Percentiles rank a stretch among this genome's conserved stretches.
Conservation (phyloP, 2,797 vertebrate species). For the Dallia pectoralis region DNA sequence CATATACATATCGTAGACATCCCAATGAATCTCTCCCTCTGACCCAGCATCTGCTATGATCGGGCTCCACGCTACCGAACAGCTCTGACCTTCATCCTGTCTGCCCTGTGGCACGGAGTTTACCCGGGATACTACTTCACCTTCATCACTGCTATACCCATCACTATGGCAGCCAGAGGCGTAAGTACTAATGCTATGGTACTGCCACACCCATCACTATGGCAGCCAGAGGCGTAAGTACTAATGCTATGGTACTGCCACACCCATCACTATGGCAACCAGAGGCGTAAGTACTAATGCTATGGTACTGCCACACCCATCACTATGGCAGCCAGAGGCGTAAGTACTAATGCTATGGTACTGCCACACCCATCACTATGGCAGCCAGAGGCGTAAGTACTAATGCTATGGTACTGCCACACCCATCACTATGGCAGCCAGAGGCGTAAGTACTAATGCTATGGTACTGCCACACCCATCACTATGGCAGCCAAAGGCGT, state of each 20-base stretch:
- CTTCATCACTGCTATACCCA: slow-evolving; percentile 91
- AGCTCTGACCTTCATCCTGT: slow-evolving; percentile 88
- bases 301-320: not conserved
- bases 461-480: not conserved
- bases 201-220: not conserved
- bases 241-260: not conserved
- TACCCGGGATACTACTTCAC: slow-evolving; percentile 99
- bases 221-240: not conserved
- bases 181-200: slow-evolving; percentile 65
- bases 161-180: slow-evolving; percentile 86
- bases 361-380: not conserved
- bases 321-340: not conserved
- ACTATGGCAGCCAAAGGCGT: not conserved
- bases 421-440: not conserved
- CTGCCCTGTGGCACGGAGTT: slow-evolving; percentile 96
- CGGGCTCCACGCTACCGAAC: slow-evolving; percentile 81
- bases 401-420: not conserved
- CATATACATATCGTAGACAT: no score
- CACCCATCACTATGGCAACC: not conserved
- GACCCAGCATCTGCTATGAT: slow-evolving; percentile 89
- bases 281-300: not conserved
- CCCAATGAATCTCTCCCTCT: not conserved
- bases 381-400: not conserved
- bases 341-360: not conserved
- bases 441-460: not conserved